Evolutionary conservation across 2,113 vertebrate species (phyloP).

Genomic region (Stercorarius parasiticus): DNA sequence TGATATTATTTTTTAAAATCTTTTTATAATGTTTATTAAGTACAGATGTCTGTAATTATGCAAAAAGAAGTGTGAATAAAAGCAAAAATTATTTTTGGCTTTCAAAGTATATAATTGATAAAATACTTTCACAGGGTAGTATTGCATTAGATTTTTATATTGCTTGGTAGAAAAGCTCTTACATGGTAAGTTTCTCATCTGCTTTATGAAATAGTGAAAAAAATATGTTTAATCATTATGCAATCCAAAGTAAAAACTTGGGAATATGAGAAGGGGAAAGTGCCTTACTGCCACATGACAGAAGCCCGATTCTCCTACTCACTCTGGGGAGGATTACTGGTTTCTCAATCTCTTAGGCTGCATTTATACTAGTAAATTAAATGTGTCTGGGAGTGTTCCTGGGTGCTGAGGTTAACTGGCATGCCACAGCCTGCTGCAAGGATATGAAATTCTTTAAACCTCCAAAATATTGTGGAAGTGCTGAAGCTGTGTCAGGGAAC

Average conservation of each 20-base stretch:
- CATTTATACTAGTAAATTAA: not conserved
- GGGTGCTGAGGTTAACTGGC: not conserved
- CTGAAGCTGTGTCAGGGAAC: not conserved
- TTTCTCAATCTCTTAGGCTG: not conserved
- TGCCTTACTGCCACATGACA: not conserved
- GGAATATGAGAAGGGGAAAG: not conserved
- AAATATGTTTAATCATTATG: not conserved
- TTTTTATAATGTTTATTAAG: not conserved
- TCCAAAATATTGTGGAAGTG: fast-evolving
- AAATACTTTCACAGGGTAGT: not conserved
- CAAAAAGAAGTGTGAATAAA: not conserved
- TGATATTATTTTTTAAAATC: not conserved
- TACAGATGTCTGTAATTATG: not conserved
- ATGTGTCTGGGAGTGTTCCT: not conserved
- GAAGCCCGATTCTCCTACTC: not conserved
- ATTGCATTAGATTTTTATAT: not conserved
- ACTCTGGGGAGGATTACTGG: not conserved
- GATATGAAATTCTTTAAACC: not conserved
- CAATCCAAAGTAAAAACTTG: not conserved
- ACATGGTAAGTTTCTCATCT: not conserved
- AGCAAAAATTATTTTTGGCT: not conserved
- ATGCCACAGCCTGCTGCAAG: not conserved
- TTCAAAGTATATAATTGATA: not conserved
- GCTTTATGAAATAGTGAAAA: not conserved
- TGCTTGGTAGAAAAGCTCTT: not conserved